Conservation (phyloP, 1,140 invertebrate genomes). For the Melanaphis sacchari region DNA sequence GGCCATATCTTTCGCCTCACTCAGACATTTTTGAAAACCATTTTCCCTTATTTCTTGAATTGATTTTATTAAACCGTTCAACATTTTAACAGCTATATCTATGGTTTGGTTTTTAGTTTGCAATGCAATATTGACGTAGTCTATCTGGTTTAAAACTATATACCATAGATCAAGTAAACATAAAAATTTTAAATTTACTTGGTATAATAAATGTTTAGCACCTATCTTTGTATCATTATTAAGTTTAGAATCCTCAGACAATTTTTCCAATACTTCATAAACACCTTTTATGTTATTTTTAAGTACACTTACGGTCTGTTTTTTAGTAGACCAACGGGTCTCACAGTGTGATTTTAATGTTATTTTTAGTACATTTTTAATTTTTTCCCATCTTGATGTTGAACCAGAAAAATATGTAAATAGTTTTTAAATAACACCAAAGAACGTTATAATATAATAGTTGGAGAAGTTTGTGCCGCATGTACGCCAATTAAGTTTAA, state of each 20-base stretch:
- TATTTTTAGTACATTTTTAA: neutral
- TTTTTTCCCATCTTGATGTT: neutral
- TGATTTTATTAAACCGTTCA: constrained; percentile 3
- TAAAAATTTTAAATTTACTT: constrained; percentile 21
- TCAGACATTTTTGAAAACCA: neutral
- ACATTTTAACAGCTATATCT: neutral
- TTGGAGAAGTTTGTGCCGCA: no score
- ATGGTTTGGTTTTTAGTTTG: neutral
- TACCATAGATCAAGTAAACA: neutral
- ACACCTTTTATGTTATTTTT: neutral
- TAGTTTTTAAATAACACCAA: neutral
- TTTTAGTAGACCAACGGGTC: neutral
- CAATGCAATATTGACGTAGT: neutral
- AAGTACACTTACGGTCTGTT: neutral
- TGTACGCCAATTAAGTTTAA: no score
- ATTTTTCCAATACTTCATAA: neutral
- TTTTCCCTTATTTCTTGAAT: constrained; percentile 1
- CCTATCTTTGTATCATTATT: neutral
- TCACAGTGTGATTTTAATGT: constrained; percentile 4
- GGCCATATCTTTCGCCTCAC: neutral
- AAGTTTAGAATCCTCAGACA: neutral
- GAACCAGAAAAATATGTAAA: neutral
- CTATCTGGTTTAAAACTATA: neutral
- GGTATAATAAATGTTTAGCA: neutral
- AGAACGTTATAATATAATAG: no score